Evolutionary conservation across 2,113 vertebrate species (phyloP).

Genomic region (Morone saxatilis): DNA sequence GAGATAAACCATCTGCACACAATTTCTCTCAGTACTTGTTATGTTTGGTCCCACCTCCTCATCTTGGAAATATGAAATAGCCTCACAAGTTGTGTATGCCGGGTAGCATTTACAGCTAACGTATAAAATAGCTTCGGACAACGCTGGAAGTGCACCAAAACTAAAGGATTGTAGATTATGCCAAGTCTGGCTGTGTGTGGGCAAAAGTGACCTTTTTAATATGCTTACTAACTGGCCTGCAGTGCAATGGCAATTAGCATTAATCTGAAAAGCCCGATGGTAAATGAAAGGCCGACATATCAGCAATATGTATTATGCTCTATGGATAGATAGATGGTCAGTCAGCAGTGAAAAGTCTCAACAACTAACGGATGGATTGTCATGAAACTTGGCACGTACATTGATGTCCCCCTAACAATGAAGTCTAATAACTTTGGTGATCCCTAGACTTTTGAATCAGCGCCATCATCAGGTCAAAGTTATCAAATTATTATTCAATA

Average conservation of each 20-base stretch:
- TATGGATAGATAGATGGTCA: no score
- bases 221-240: not conserved
- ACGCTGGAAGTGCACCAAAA: not conserved
- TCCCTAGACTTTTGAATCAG: not conserved
- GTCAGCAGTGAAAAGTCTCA: not conserved
- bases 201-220: conserved; percentile 10
- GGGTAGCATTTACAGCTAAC: not conserved
- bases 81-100: not conserved
- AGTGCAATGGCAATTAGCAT: not conserved
- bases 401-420: not conserved
- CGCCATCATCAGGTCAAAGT: not conserved
- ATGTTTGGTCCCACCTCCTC: not conserved
- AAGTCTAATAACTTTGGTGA: not conserved
- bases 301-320: not conserved
- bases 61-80: not conserved
- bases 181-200: not conserved
- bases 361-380: not conserved
- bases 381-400: not conserved
- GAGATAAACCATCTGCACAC: conserved; percentile 60
- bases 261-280: not conserved
- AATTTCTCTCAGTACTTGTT: conserved; percentile 1
- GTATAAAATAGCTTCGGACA: not conserved
- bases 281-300: not conserved
- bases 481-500: not conserved
- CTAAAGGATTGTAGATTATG: not conserved